These are phyloP conservation scores for Porites evermanni DNA, from an alignment of 92 coral and sea anemone species.

Conservation along the genomic window DNA sequence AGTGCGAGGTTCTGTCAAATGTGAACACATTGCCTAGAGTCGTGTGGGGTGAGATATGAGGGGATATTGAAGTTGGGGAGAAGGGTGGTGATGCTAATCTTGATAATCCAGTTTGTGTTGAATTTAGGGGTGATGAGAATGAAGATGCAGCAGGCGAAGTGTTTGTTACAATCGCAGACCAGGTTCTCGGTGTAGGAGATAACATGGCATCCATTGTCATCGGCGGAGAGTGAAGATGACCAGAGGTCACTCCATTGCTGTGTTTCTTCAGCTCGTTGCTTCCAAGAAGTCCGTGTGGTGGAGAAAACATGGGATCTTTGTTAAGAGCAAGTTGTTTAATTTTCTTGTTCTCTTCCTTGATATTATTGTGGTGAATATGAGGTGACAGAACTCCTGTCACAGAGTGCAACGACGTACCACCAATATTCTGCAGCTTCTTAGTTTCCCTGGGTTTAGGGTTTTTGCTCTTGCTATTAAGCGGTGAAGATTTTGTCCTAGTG, in stretches of 20 bases:
- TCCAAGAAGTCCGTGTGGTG: constrained; percentile 72
- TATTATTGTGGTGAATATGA: constrained; percentile 54
- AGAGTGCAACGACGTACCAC: constrained; percentile 44
- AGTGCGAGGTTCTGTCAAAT: constrained; percentile 89
- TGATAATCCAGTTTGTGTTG: constrained; percentile 71
- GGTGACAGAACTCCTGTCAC: constrained; percentile 65
- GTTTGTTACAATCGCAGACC: constrained; percentile 64
- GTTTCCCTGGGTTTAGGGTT: constrained; percentile 60
- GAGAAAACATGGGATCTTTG: constrained; percentile 92
- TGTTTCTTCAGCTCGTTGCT: constrained; percentile 69
- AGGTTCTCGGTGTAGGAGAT: constrained; percentile 81
- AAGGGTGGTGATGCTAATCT: constrained; percentile 89
- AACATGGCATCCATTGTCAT: constrained; percentile 78
- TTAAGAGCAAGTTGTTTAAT: constrained; percentile 67
- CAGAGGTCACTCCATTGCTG: constrained; percentile 82
- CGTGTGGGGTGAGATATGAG: constrained; percentile 91
- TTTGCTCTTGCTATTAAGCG: constrained; percentile 71
- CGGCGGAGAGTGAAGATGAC: constrained; percentile 74
- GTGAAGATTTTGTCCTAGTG: constrained; percentile 59
- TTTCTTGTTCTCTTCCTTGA: constrained; percentile 54
- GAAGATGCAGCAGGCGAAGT: constrained; percentile 71
- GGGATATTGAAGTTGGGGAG: constrained; percentile 91
- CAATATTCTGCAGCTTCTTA: constrained; percentile 59
- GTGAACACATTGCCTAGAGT: constrained; percentile 85
- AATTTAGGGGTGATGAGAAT: constrained; percentile 85